A percentile compares a stretch with the other conserved stretches of the same genome.
Conservation (phyloP, 2,888 invertebrate genomes). For the Drosophila eohydei region DNA sequence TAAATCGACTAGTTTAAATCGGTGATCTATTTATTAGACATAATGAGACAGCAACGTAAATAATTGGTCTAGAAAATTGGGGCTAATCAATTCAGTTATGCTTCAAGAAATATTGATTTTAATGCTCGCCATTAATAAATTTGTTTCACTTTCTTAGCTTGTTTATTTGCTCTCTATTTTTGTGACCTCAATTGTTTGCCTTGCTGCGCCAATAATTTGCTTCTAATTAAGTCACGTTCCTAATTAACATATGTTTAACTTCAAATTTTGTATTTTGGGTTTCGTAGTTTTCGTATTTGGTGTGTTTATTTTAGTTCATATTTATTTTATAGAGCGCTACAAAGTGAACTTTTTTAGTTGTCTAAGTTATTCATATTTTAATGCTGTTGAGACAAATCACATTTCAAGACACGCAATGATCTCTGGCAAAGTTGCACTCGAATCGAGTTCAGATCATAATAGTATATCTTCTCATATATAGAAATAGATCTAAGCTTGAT, state of each 20-base stretch:
- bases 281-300: conserved; percentile 35
- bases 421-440: conserved; percentile 36
- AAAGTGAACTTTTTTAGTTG: conserved; percentile 71
- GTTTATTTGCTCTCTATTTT: conserved; percentile 19
- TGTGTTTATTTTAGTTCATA: conserved; percentile 29
- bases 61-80: conserved; percentile 29
- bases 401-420: conserved; percentile 47
- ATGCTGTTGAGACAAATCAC: conserved; percentile 29
- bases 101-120: conserved; percentile 16
- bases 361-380: conserved; percentile 46
- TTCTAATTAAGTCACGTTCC: conserved; percentile 64
- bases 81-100: conserved; percentile 10
- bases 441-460: conserved; percentile 31
- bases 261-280: conserved; percentile 35
- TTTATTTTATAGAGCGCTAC: conserved; percentile 62
- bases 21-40: conserved; percentile 13
- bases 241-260: conserved; percentile 53
- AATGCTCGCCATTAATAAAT: conserved; percentile 1
- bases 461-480: conserved; percentile 9
- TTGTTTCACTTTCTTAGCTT: conserved; percentile 13
- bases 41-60: conserved; percentile 33
- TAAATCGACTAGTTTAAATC: conserved; percentile 11
- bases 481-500: not conserved
- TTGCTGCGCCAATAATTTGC: conserved; percentile 33
- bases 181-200: conserved; percentile 46